Conservation (phyloP, 2,113 vertebrate genomes). For the Alethe castanea region DNA sequence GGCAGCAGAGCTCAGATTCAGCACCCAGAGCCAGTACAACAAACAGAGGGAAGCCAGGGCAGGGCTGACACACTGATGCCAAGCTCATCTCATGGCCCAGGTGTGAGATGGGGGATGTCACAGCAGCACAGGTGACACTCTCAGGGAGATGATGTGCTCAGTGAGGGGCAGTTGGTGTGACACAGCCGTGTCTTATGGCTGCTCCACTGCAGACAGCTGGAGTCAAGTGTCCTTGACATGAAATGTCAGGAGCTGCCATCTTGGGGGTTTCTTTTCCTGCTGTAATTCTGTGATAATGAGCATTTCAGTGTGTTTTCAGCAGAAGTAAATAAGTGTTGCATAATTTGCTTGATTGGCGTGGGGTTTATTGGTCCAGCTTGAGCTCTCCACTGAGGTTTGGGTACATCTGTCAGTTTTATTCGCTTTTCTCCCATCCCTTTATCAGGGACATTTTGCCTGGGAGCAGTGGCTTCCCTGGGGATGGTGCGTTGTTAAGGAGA, state of each 20-base stretch:
- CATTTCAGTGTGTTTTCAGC: neutral
- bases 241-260: neutral
- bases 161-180: rapidly evolving
- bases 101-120: neutral
- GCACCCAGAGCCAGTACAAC: neutral
- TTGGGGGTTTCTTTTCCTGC: neutral
- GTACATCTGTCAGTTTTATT: neutral
- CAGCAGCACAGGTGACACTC: neutral
- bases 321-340: neutral
- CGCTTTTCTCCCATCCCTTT: neutral
- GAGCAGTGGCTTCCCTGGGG: neutral
- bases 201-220: neutral
- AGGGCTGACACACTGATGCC: neutral
- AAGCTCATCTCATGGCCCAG: rapidly evolving
- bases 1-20: neutral
- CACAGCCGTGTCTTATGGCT: rapidly evolving
- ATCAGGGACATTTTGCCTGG: neutral
- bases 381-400: neutral
- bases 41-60: neutral
- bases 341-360: neutral
- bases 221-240: neutral
- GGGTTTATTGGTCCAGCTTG: neutral
- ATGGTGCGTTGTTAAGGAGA: neutral
- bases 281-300: neutral
- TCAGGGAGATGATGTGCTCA: neutral